A percentile compares a stretch with the other conserved stretches of the same genome.
These are phyloP conservation scores for Drosophila mauritiana DNA, from an alignment of 1,140 invertebrate species.

Conservation along the genomic window DNA sequence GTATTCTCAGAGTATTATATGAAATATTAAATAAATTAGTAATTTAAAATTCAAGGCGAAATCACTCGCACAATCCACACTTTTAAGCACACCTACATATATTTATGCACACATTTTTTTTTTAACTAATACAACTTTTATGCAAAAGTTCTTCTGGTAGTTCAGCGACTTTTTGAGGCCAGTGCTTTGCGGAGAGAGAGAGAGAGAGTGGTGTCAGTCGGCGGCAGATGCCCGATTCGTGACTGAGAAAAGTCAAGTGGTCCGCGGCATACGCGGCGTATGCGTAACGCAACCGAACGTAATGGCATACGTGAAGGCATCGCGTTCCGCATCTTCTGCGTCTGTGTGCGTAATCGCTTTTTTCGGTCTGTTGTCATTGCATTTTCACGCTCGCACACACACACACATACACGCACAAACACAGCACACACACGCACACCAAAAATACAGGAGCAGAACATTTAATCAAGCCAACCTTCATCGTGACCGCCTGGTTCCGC, in stretches of 20 bases:
- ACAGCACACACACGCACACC: background rate
- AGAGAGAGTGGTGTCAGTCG: background rate
- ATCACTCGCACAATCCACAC: no score
- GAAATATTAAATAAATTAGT: no score
- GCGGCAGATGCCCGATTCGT: slow-evolving; percentile 12
- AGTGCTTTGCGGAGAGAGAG: background rate
- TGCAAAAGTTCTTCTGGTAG: no score
- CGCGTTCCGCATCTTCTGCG: slow-evolving; percentile 10
- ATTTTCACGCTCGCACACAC: slow-evolving; percentile 52
- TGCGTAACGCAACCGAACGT: slow-evolving; percentile 61
- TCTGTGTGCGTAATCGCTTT: slow-evolving; percentile 50
- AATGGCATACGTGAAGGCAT: slow-evolving; percentile 61
- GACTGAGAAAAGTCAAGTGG: slow-evolving; percentile 65
- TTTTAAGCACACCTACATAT: no score
- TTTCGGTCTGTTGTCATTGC: slow-evolving; percentile 69
- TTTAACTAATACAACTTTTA: background rate
- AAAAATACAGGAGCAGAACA: slow-evolving; percentile 26
- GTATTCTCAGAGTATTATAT: background rate
- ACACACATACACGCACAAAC: background rate
- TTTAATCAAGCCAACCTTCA: slow-evolving; percentile 65
- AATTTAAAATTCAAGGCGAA: background rate
- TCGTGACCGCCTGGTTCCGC: slow-evolving; percentile 22
- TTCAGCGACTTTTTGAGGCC: background rate
- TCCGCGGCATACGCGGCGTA: slow-evolving; percentile 40
- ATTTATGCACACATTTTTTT: no score